Evolutionary conservation across 2,888 invertebrate genomes (phyloP).

Genomic region (Asteroscopus sphinx): DNA sequence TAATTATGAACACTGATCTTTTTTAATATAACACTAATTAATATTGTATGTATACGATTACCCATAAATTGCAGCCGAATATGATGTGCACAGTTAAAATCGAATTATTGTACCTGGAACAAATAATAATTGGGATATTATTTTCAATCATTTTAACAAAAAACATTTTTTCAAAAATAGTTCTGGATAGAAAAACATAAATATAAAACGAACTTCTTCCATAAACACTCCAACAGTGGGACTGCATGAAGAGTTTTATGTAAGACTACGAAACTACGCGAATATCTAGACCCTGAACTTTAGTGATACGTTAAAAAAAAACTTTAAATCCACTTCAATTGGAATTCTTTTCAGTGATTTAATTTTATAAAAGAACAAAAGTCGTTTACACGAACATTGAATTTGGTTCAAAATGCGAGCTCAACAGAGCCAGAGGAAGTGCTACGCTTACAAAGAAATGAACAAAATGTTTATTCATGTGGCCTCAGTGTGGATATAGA

Average conservation of each 20-base stretch:
- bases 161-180: conserved; percentile 7
- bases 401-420: conserved; percentile 33
- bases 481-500: conserved; percentile 11
- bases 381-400: conserved; percentile 35
- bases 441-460: conserved; percentile 31
- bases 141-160: conserved; percentile 3
- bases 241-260: conserved; percentile 26
- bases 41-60: conserved; percentile 18
- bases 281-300: conserved; percentile 39
- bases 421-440: conserved; percentile 29
- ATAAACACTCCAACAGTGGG: conserved; percentile 16
- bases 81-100: conserved; percentile 3
- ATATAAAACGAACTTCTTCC: conserved; percentile 18
- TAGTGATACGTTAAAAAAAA: conserved; percentile 45
- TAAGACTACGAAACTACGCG: conserved; percentile 23
- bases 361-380: conserved; percentile 47
- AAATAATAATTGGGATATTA: conserved; percentile 31
- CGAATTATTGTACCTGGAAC: conserved; percentile 43
- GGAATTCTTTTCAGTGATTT: conserved; percentile 23
- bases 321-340: conserved; percentile 40
- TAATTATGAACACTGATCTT: background rate
- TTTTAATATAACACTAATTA: background rate
- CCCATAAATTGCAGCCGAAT: conserved; percentile 30
- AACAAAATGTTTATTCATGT: no score
- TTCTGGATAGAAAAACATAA: conserved; percentile 10